Conservation (phyloP, 2,888 invertebrate species). For the Dryomyza anilis region DNA sequence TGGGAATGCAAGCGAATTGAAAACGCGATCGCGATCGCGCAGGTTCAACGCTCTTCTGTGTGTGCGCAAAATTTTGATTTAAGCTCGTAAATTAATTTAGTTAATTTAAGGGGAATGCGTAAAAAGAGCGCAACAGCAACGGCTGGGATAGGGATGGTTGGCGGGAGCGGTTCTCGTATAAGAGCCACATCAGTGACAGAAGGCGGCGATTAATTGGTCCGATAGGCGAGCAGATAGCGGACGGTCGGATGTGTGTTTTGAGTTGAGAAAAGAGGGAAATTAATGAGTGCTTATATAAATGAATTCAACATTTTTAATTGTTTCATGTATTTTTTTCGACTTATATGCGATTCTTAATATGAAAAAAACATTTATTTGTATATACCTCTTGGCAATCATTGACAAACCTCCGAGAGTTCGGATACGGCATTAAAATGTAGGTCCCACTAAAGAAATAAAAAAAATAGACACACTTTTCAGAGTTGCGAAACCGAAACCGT, state of each 20-base stretch:
- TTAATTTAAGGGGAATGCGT: background rate
- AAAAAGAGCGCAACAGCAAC: background rate
- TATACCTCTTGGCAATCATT: no score
- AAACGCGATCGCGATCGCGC: background rate
- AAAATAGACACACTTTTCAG: no score
- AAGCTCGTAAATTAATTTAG: conserved; percentile 24
- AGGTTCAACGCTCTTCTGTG: conserved; percentile 17
- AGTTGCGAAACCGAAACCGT: no score
- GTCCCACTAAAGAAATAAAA: no score
- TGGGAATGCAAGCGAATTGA: background rate
- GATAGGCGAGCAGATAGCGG: background rate
- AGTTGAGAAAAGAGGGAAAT: background rate
- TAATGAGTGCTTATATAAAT: no score
- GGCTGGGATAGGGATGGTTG: no score
- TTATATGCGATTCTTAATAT: no score
- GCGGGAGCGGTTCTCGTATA: background rate
- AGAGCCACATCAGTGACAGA: background rate
- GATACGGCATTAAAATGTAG: no score
- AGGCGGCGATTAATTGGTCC: conserved; percentile 5
- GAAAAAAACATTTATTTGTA: no score
- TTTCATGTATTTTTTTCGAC: no score
- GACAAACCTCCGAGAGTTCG: no score
- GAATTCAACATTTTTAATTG: no score
- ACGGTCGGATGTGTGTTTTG: background rate
- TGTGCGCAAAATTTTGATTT: conserved; percentile 25